Base-by-base conservation (phyloP, 2,113 vertebrate species). In the Podarcis raffonei region DNA sequence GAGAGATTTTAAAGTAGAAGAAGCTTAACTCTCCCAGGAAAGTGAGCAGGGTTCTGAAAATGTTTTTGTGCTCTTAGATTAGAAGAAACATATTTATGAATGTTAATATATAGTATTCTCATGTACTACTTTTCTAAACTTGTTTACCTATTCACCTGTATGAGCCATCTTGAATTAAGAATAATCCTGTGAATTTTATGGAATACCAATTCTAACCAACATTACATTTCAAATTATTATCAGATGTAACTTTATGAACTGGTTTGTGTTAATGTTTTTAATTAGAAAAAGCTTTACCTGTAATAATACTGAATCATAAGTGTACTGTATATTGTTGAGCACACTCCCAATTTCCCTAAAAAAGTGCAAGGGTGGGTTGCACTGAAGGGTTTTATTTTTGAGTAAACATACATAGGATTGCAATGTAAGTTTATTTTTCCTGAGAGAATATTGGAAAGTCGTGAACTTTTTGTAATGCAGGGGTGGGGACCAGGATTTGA, bases 301-400 rank as follows among this genome's bases (percentile, higher is more conserved):
- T 20, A 94, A 94, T 94, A 95, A 95, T 94, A 88, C 66, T 69
- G 4, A 88, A 83, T 74, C 18, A 15, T 2, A 82, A 79, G 62
- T 0, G 0, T 53, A 53, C 11, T 53, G 48, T 35, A 20, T 1
- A 80, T 80, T 87, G n/a, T 53, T 5, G 42, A 83, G 3, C 27
- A 12, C 22, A 37, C 57, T 65, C 1, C 0, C 85, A 68, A 6
- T 4, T 59, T 22, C 15, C 27, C 18, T 37, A 30, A 37, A 66
- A 25, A 68, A 68, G 13, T 18, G 2, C 35, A 30, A 39, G 6
- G 25, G 11, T 7, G 25, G 5, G 59, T 62, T 62, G 59, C 16
- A 62, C 59, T n/a, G 30, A 12, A 27, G 25, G 30, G 69, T 12
- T 69, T 69, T 69, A 68, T 23, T 27, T 74, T 15, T 32, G n/a